phyloP scores from a whole-genome alignment of 1,140 invertebrate species.

The Lucilia sericata region DNA sequence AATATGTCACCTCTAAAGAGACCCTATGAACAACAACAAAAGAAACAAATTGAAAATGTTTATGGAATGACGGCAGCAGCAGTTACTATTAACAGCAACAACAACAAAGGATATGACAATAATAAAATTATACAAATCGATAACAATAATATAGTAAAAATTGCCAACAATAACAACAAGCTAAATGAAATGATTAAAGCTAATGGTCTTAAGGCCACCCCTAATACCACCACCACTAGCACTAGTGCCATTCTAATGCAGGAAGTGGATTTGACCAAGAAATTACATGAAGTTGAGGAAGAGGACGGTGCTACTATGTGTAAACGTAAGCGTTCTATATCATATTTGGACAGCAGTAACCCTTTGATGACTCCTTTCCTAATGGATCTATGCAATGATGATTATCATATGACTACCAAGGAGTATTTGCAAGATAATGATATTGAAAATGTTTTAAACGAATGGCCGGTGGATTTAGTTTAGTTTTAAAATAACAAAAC shows the following conservation, averaged over 20 bases:
- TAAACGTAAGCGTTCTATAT: slow-evolving; percentile 60
- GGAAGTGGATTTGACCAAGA: background rate
- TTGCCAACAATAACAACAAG: slow-evolving; percentile 27
- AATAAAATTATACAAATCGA: background rate
- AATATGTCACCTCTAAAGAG: slow-evolving; percentile 50
- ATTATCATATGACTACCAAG: slow-evolving; percentile 59
- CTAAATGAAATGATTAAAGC: background rate
- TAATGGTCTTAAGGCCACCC: background rate
- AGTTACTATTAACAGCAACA: background rate
- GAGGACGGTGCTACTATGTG: slow-evolving; percentile 12
- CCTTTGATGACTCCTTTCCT: slow-evolving; percentile 57
- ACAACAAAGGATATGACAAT: too few relatives aligned
- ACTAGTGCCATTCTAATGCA: background rate
- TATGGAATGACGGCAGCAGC: background rate
- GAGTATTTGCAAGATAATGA: slow-evolving; percentile 53
- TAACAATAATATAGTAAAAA: background rate
- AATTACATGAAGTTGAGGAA: background rate
- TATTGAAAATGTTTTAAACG: slow-evolving; percentile 57
- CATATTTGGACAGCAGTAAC: slow-evolving; percentile 61
- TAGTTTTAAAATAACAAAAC: slow-evolving; percentile 46
- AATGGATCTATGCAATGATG: slow-evolving; percentile 63
- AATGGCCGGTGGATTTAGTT: slow-evolving; percentile 45
- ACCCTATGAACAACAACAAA: slow-evolving; percentile 19
- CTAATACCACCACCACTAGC: background rate
- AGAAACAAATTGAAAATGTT: too few relatives aligned